Evolutionary conservation across 2,888 invertebrate species (phyloP), one percentile per base, ranked within the genome.

Genomic region (Andrena praecox): DNA sequence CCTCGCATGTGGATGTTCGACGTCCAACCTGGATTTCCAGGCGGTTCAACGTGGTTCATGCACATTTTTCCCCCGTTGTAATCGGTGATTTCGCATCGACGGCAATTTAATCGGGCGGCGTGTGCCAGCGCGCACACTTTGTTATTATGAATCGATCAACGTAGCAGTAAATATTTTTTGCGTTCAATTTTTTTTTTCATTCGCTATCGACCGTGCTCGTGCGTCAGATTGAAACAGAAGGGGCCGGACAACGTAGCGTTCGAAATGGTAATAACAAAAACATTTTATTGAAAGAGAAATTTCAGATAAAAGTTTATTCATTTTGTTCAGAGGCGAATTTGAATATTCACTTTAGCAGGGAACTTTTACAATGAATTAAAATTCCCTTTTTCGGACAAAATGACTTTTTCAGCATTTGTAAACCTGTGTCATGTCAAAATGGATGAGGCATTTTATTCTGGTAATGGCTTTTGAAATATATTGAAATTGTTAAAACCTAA

Each of bases 51-150:
- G 33, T 33, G 60, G 1, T 16, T 35, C 56, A 56, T 42, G 27
- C 56, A 27, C n/a, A 35, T 59, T 56, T 42, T 42, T 42, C 10
- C 20, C 6, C 10, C 7, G n/a, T 27, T 10, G 24, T 69, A 42
- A 69, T 69, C 68, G 35, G 8, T 5, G 56, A 69, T 69, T 54
- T 35, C 27, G 56, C 68, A 56, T 56, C 56, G 35, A 10, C 35
- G 56, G 8, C 68, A 69, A 35, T 35, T 56, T 69, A 56, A 69
- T 69, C 69, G 42, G 35, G 35, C 42, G n/a, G 27, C 35, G 33
- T 2, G 42, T 24, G 33, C 3, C 52, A 8, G 10, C 12, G 20
- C 10, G 4, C 8, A 42, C 42, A 27, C 10, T 35, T 24, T 54
- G 4, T 16, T 42, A 27, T 56, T 59, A 33, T 42, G 56, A 67